Evolutionary conservation across 2,888 invertebrate species (phyloP), one percentile per base, ranked within the genome.

Genomic region (Dimorphilus gyrociliatus): DNA sequence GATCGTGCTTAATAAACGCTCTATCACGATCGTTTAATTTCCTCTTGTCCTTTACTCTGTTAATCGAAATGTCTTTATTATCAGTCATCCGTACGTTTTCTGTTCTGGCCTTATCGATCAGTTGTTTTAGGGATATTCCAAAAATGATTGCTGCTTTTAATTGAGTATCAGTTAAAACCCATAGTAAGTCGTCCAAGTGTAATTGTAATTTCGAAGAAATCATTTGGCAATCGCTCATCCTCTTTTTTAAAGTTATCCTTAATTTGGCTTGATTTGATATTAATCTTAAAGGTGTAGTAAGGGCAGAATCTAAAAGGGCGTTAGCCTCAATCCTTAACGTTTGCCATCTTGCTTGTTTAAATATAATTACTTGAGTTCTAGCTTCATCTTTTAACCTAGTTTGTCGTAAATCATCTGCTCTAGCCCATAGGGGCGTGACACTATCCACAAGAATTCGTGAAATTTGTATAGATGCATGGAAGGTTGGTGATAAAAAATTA

Each of bases 111-210:
- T 55, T 53, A 33, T 54, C 45, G 12, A 61, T 54, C 38, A 56
- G 47, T 15, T 48, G 50, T 27, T 49, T 42, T 18, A 63, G 47
- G 13, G 59, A 56, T 33, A 56, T 53, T 30, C 49, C 49, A 40
- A 60, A 60, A 31, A 53, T 34, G 17, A 90, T 67, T 29, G 86
- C 88, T 10, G 92, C 90, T 47, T 88, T 79, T 23, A 92, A 66
- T 63, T 92, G 92, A 0, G 88, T 84, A 64, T 90, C 90, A 0
- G 92, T 92, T 36, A 92, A 65, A 24, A 94, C 90, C 92, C 94
- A 97, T 18, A 94, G 70, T 27, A 97, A 69, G 54, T 94, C 90
- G 63, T 97, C 92, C 42, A 97, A 72, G 45, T 92, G 80, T 31
- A 94, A 69, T 33, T 82, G 81, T 40, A 97, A 69, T 31, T 86